These are phyloP conservation scores for Reinhardtius hippoglossoides DNA, from an alignment of 2,113 vertebrate genomes.

Conservation along the genomic window DNA sequence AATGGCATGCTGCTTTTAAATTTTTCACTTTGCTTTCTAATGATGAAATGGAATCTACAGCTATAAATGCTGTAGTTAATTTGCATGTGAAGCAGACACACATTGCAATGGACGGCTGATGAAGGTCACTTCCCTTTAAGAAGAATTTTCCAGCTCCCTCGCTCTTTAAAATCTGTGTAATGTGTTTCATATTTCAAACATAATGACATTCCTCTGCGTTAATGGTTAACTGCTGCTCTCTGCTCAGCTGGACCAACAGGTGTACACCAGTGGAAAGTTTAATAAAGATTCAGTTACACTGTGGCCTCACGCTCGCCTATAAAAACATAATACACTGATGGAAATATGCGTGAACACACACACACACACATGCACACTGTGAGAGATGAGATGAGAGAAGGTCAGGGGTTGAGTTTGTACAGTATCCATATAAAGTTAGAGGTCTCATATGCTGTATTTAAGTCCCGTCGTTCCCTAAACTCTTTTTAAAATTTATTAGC, in stretches of 20 bases:
- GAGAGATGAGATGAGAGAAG: conserved; percentile 12
- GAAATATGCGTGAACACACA: not conserved
- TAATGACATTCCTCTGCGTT: conserved; percentile 10
- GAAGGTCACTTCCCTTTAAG: not conserved
- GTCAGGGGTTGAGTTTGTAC: conserved; percentile 22
- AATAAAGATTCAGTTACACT: conserved; percentile 40
- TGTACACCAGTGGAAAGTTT: conserved; percentile 40
- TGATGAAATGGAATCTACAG: no score
- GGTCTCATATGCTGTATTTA: not conserved
- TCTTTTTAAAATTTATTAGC: not conserved
- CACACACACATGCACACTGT: not conserved
- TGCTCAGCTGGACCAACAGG: conserved; percentile 35
- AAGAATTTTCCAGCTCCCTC: not conserved
- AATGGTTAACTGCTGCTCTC: conserved; percentile 19
- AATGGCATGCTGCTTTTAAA: no score
- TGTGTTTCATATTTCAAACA: conserved; percentile 24
- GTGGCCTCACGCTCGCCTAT: conserved; percentile 19
- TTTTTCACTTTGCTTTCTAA: no score
- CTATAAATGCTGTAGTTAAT: no score
- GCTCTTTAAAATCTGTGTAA: not conserved
- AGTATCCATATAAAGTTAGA: not conserved
- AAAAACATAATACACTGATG: conserved; percentile 60
- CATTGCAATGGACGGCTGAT: not conserved
- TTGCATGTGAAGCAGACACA: not conserved
- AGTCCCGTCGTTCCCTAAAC: not conserved